Evolutionary conservation across 2,113 vertebrate genomes (phyloP), one percentile per base, ranked within the genome.

Genomic region (Microcebus ravelobensis): DNA sequence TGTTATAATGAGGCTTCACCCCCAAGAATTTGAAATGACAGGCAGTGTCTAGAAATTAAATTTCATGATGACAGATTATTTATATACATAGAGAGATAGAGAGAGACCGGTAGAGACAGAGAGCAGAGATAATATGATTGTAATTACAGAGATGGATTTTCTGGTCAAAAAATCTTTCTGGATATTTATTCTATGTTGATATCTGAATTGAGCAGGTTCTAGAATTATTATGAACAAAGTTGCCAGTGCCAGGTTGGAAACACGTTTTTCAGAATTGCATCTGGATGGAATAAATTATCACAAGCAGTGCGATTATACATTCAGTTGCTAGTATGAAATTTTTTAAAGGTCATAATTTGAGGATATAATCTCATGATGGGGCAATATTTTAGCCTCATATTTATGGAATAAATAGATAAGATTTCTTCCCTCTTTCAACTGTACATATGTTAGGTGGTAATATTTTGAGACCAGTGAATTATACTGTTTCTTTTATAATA

Each of bases 401-500:
- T 89, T 85, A 73, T 59, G 17, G 12, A 90, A 70, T 1, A 52
- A 65, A 45, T 42, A 17, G 34, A 34, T 42, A 67, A 45, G 15
- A 88, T 86, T 80, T 74, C 45, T 71, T 81, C 83, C 17, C 1
- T 87, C 14, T 67, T 76, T 92, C 27, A 48, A 34, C 27, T 42
- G 13, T 95, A 3, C 25, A 29, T 50, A 74, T 79, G 8, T 76
- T 71, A 85, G 14, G 21, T 76, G 9, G 5, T 73, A 83, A 61
- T 92, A 83, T 84, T 96, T 95, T 76, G n/a, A 97, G 20, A 20
- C 15, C 36, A 88, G 29, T 76, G 45, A 80, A 90, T 42, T 57
- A 74, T 2, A 57, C 2, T 21, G 61, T 70, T 13, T 59, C 48
- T 63, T 80, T 13, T 59, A 48, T 63, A 61, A 94, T 31, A 80